Percentiles rank a stretch among this genome's conserved stretches.
Conservation (phyloP, 2,797 vertebrate genomes). For the Pseudomugil tenellus region DNA sequence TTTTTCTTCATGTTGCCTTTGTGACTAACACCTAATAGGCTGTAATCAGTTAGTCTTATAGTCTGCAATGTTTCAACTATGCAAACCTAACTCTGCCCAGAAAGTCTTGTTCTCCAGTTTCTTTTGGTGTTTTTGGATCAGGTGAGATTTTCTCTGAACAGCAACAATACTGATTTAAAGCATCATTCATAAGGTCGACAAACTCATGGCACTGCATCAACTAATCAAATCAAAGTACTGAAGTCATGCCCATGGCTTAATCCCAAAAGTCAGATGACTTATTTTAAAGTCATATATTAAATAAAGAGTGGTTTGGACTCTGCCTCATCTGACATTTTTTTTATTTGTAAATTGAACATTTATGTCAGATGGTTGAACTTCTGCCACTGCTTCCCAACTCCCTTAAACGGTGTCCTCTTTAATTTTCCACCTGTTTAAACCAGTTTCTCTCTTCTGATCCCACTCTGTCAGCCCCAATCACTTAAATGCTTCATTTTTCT, state of each 20-base stretch:
- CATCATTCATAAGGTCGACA: neutral
- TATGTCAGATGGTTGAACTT: neutral
- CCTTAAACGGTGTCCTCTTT: neutral
- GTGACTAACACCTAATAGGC: neutral
- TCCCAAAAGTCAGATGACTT: neutral
- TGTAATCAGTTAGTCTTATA: too few species aligned
- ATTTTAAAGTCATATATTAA: neutral
- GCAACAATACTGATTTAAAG: neutral
- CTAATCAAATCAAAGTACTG: neutral
- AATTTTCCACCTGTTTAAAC: neutral
- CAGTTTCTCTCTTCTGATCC: neutral
- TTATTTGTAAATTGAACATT: neutral
- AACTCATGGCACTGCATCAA: slow-evolving; percentile 11
- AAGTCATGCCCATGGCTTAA: slow-evolving; percentile 2
- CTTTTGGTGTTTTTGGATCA: neutral
- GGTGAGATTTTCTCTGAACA: neutral
- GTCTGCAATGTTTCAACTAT: too few species aligned
- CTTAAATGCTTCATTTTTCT: neutral
- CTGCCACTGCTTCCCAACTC: slow-evolving; percentile 1
- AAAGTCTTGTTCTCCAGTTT: neutral
- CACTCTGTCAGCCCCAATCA: neutral
- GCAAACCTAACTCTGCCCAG: neutral
- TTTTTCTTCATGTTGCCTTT: neutral
- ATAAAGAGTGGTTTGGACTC: neutral
- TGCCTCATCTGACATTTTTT: neutral